Evolutionary conservation across 2,113 vertebrate species (phyloP).

Genomic region (Plecotus auritus): DNA sequence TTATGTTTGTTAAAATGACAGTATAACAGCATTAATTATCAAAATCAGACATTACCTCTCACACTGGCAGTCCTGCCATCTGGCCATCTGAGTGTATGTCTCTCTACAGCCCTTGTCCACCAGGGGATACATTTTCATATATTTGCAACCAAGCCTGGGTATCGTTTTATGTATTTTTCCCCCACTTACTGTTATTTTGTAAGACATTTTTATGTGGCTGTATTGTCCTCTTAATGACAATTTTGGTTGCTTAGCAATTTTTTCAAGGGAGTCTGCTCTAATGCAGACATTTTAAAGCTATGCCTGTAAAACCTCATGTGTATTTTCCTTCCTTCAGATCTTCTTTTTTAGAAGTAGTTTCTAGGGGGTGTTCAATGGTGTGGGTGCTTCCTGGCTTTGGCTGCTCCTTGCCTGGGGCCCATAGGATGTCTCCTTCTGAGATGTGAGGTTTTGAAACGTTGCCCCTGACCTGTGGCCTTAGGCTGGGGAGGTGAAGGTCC

Average conservation of each 20-base stretch:
- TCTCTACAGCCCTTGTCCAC: not conserved
- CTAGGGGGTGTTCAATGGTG: not conserved
- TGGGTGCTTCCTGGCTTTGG: not conserved
- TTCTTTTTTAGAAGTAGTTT: slow-evolving; percentile 26
- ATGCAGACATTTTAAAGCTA: slow-evolving; percentile 23
- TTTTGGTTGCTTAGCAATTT: not conserved
- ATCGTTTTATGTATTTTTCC: not conserved
- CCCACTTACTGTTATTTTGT: not conserved
- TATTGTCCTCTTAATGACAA: not conserved
- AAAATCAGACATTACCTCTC: not conserved
- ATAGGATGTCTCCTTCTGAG: not conserved
- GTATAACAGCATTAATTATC: not conserved
- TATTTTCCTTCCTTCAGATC: not conserved
- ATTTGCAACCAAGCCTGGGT: not conserved
- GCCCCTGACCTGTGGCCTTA: accelerated
- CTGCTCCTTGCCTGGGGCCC: not conserved
- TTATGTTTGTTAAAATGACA: not conserved
- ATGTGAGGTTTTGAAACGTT: not conserved
- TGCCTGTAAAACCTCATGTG: not conserved
- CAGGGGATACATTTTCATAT: not conserved
- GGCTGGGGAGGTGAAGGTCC: not conserved
- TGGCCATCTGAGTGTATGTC: not conserved
- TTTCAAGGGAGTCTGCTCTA: not conserved
- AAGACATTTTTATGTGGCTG: not conserved
- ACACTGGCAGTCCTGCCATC: not conserved